Conservation (phyloP, 2,797 vertebrate genomes). For the Myotis findleyi region DNA sequence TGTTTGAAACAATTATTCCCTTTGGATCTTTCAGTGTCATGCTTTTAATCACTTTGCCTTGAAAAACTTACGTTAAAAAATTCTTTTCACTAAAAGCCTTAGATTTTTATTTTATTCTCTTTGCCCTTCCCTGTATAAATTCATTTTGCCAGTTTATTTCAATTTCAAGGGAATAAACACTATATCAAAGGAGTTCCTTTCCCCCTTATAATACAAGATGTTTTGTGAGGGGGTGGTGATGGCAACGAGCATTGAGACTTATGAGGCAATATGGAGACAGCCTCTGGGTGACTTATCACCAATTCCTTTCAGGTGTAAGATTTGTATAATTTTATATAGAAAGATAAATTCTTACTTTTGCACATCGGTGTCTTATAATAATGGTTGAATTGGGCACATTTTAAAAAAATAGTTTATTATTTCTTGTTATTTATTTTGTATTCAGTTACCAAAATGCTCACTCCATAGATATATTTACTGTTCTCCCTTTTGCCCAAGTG, state of each 20-base stretch:
- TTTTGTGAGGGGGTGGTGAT: neutral
- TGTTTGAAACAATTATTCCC: constrained; percentile 78
- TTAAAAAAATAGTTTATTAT: neutral
- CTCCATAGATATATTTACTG: neutral
- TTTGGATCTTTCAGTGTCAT: constrained; percentile 68
- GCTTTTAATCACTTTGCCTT: constrained; percentile 79
- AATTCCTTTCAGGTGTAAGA: neutral
- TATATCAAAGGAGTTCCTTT: neutral
- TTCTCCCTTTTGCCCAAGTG: neutral
- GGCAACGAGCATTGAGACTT: neutral
- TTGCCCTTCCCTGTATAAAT: constrained; percentile 65
- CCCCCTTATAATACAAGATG: neutral
- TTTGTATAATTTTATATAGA: neutral
- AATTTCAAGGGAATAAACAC: constrained; percentile 58
- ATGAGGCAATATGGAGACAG: neutral
- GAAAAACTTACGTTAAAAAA: constrained; percentile 47
- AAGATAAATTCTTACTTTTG: neutral
- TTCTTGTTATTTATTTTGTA: constrained; percentile 16
- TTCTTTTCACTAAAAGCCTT: constrained; percentile 72
- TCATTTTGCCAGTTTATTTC: constrained; percentile 53
- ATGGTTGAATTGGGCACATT: neutral
- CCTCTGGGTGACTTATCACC: neutral
- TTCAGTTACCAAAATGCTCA: neutral
- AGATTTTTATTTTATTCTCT: constrained; percentile 68
- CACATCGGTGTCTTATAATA: neutral